phyloP scores from a whole-genome alignment of 1,140 invertebrate species.

The Drosophila hydei region DNA sequence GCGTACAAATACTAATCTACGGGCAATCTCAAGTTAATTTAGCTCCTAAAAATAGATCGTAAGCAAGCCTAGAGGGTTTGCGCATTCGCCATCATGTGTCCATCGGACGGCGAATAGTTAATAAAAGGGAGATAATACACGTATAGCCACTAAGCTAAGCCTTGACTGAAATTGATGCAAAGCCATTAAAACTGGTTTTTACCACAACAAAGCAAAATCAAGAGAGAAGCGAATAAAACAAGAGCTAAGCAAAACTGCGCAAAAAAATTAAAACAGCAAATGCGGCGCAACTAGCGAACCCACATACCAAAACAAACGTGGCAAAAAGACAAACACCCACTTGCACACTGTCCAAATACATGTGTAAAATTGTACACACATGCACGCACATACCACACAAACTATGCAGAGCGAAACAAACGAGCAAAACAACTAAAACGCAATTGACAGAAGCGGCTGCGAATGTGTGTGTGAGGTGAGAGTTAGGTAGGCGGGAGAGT shows the following conservation, averaged over 20 bases:
- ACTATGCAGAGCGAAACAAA: conserved; percentile 68
- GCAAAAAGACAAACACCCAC: conserved; percentile 35
- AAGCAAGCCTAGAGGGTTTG: conserved; percentile 12
- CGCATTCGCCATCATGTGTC: conserved; percentile 45
- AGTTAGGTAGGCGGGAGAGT: conserved; percentile 7
- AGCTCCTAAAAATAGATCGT: conserved; percentile 59
- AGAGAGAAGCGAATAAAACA: conserved; percentile 60
- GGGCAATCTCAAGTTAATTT: conserved; percentile 50
- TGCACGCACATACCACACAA: conserved; percentile 29
- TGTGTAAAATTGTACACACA: conserved; percentile 9
- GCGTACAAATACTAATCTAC: conserved; percentile 26
- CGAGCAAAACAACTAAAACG: conserved; percentile 80
- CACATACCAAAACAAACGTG: conserved; percentile 69
- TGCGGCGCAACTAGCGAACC: conserved; percentile 56
- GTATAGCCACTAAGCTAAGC: conserved; percentile 42
- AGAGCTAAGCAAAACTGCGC: conserved; percentile 23
- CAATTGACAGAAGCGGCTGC: conserved; percentile 53
- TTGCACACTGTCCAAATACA: background rate
- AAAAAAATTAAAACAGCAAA: conserved; percentile 36
- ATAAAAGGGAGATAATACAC: conserved; percentile 32
- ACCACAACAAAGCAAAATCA: conserved; percentile 43
- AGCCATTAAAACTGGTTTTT: conserved; percentile 64
- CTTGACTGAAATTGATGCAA: conserved; percentile 38
- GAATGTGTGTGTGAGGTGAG: conserved; percentile 13
- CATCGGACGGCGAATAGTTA: conserved; percentile 49